Base-by-base conservation (phyloP, 2,888 invertebrate species). In the Dorcus parallelipipedus region DNA sequence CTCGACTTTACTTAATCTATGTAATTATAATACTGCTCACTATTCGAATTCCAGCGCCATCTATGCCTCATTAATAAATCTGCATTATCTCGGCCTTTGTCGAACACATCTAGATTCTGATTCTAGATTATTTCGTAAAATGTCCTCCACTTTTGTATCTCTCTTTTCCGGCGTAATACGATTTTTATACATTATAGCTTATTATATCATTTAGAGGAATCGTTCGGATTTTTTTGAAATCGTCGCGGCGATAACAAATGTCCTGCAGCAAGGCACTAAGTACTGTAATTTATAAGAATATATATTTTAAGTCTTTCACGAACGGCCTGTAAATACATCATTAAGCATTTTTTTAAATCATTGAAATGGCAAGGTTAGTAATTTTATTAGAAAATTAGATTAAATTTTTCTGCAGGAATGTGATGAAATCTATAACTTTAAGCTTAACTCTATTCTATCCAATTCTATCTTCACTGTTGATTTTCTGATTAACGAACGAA, bases 1-100 rank as follows among this genome's bases (percentile, higher is more conserved):
- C 76, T 75, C 73, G 70, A 74, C 72, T 74, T 74, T 72, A 71
- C 73, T 72, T 76, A 76, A 76, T 76, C 68, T 73, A 73, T 75
- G 72, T 76, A 75, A 76, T 76, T 76, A 76, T 72, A 68, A 72
- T 72, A 70, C 71, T 65, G 66, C 66, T 63, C 70, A 67, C 65
- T 65, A 67, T 69, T 66, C 68, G 67, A 67, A 67, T 68, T 66
- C 68, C 69, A 69, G 70, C 70, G 68, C 69, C 70, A 69, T 69
- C 69, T 70, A 70, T 59, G 67, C 62, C 68, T 72, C 71, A 73
- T 74, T 74, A 75, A 74, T 74, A 72, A 72, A 70, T 73, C 68
- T 69, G 69, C 69, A 64, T 64, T 66, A 68, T 57, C 52, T 57
- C 38, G 23, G 4, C 20, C 45, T 45, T 45, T 45, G 45, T 45